phyloP scores from a whole-genome alignment of 2,888 invertebrate species.

The Caenorhabditis wallacei region DNA sequence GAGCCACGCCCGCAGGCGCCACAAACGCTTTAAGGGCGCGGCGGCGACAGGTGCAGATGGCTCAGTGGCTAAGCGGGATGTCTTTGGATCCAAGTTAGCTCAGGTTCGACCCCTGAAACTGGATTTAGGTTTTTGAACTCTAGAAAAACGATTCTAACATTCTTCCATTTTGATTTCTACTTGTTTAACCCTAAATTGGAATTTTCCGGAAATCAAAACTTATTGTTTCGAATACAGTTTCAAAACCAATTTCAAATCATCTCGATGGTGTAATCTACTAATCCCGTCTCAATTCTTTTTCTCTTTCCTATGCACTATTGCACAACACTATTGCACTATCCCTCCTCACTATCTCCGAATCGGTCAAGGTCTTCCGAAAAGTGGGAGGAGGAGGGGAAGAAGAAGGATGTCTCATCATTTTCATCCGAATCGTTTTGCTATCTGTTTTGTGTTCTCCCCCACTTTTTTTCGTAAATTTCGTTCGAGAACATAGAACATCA shows the following conservation, averaged over 20 bases:
- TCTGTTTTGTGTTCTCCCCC: conserved; percentile 6
- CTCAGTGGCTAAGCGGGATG: neutral
- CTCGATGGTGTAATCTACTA: conserved; percentile 16
- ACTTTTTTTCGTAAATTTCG: neutral
- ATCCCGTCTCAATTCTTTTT: neutral
- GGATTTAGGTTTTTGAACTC: neutral
- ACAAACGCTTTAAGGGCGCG: neutral
- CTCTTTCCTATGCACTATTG: conserved; percentile 43
- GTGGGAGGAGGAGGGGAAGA: neutral
- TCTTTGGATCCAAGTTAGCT: neutral
- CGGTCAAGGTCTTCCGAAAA: conserved; percentile 47
- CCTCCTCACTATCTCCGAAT: conserved; percentile 32
- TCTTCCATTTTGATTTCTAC: no score
- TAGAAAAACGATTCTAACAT: neutral
- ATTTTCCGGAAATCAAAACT: no score
- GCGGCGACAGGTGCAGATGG: neutral
- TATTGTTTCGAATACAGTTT: neutral
- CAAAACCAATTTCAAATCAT: neutral
- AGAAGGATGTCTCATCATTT: conserved; percentile 33
- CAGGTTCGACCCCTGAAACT: neutral
- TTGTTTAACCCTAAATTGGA: no score
- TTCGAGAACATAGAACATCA: conserved; percentile 34
- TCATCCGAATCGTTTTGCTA: conserved; percentile 7
- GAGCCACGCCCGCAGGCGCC: neutral
- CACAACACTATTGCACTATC: conserved; percentile 40